Base-by-base conservation (phyloP, 2,113 vertebrate species). In the Piaya cayana region DNA sequence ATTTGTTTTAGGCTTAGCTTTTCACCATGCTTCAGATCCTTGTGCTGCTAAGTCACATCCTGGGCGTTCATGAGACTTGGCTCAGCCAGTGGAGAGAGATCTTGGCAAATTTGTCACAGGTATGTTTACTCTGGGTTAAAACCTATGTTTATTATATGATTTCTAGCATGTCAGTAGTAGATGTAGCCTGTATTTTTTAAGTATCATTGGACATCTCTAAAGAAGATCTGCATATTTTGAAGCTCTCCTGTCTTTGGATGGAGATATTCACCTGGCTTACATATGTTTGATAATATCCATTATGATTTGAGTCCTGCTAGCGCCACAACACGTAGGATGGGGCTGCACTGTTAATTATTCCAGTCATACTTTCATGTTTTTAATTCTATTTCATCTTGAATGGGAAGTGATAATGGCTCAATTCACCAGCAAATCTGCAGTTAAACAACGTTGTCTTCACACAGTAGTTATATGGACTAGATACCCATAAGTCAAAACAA, bases 41-140 rank as follows among this genome's bases (percentile, higher is more conserved):
- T 13, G 43, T 49, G 67, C 37, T 8, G 6, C 52, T 5, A 11
- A 18, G 74, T 69, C n/a, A 19, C 39, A 11, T 22, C 15, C 43
- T 7, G 36, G 36, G 15, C 34, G 1, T 5, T 22, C 0, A 4
- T 4, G 67, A 25, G 21, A 13, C 27, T 39, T 21, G 7, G 7
- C 10, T 74, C 55, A 21, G 12, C 45, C 26, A 0, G 6, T 8
- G 14, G 29, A 42, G 59, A n/a, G 67, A 34, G 64, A 82, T 25
- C 7, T 0, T 1, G 11, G 62, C 18, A 45, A 78, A 13, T 62
- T 17, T 2, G 16, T 30, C 75, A 29, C 55, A 42, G 76, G 27
- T 70, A 11, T 4, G 27, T 45, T 92, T 65, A 25, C 23, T n/a
- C 50, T 13, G 8, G 4, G 50, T 26, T 69, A 74, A 64, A 86